phyloP scores from a whole-genome alignment of 2,888 invertebrate genomes.

The Pteria penguin region DNA sequence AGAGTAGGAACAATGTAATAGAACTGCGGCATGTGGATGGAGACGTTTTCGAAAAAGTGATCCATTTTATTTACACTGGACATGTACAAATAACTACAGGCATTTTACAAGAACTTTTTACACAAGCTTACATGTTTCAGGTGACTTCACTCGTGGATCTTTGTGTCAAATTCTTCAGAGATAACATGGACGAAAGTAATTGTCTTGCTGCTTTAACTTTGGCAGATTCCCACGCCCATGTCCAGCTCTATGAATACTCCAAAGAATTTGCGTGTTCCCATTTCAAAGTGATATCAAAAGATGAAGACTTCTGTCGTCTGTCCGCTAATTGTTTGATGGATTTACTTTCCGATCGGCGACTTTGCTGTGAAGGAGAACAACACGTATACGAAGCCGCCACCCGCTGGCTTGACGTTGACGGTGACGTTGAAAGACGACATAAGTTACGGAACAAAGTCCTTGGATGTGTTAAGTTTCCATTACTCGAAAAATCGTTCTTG shows the following conservation, averaged over 20 bases:
- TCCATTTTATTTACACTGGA: constrained; percentile 72
- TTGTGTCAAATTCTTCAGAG: constrained; percentile 67
- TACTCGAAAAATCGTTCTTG: constrained; percentile 66
- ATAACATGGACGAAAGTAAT: constrained; percentile 71
- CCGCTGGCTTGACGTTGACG: constrained; percentile 68
- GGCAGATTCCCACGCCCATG: constrained; percentile 72
- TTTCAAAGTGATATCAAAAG: constrained; percentile 63
- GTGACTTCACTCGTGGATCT: constrained; percentile 62
- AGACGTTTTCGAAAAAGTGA: constrained; percentile 67
- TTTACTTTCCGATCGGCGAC: constrained; percentile 64
- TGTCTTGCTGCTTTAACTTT: constrained; percentile 73
- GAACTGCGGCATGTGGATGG: constrained; percentile 69
- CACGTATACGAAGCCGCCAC: constrained; percentile 70
- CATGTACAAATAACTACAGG: constrained; percentile 62
- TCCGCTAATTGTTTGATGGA: constrained; percentile 69
- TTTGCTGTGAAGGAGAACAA: constrained; percentile 67
- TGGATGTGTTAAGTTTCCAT: constrained; percentile 71
- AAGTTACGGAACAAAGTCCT: constrained; percentile 59
- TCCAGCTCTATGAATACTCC: constrained; percentile 66
- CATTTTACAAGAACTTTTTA: constrained; percentile 70
- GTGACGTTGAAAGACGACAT: constrained; percentile 51
- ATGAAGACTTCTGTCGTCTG: constrained; percentile 71
- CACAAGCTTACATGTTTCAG: constrained; percentile 73
- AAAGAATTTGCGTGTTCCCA: constrained; percentile 68
- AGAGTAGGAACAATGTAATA: constrained; percentile 68